phyloP scores from a whole-genome alignment of 2,797 vertebrate genomes.

The Dendrocincla fuliginosa region DNA sequence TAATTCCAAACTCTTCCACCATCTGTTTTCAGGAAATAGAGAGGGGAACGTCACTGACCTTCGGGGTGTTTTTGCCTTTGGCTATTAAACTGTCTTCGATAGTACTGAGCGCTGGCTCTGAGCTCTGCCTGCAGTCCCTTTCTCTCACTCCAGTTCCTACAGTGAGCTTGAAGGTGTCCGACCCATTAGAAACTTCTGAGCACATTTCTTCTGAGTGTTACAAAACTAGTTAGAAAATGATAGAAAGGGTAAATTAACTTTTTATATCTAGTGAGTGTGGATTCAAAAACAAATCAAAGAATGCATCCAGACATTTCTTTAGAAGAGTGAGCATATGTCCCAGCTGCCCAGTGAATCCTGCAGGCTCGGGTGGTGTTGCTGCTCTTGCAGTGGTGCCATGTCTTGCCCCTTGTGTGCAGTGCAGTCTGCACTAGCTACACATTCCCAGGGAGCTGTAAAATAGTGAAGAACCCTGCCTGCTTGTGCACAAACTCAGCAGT shows the following conservation, averaged over 20 bases:
- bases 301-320: background rate
- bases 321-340: background rate
- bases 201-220: background rate
- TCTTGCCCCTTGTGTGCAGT: fast-evolving
- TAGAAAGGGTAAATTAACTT: background rate
- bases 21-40: constrained; percentile 56
- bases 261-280: background rate
- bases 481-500: background rate
- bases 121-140: background rate
- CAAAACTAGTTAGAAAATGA: background rate
- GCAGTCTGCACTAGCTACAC: background rate
- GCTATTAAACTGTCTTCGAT: background rate
- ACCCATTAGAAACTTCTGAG: background rate
- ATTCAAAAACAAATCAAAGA: background rate
- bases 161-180: background rate
- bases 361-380: fast-evolving
- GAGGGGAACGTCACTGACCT: constrained; percentile 2
- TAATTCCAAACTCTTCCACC: constrained; percentile 39
- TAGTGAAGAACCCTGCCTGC: background rate
- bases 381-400: background rate
- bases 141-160: background rate
- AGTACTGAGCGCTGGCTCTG: background rate
- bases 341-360: background rate
- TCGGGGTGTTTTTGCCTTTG: constrained; percentile 31
- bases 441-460: background rate